phyloP scores from a whole-genome alignment of 2,797 vertebrate genomes.

The Enteromius radiatus region DNA sequence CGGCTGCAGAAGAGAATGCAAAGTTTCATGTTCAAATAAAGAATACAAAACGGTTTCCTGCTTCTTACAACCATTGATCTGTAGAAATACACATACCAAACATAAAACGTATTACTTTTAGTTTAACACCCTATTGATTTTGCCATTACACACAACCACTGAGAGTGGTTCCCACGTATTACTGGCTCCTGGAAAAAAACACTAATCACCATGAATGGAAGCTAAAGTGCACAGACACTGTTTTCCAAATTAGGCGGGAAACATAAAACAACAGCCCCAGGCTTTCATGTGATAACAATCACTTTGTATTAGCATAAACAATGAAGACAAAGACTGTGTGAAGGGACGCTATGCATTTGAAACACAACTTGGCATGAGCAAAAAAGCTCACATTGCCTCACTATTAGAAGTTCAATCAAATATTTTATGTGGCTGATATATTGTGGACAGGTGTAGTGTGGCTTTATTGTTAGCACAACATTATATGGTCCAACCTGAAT shows the following conservation, averaged over 20 bases:
- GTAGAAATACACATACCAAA: slow-evolving; percentile 40
- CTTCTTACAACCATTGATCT: slow-evolving; percentile 23
- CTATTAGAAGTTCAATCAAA: slow-evolving; percentile 35
- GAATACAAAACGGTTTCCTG: slow-evolving; percentile 33
- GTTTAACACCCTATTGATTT: slow-evolving; percentile 54
- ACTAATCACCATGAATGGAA: slow-evolving; percentile 69
- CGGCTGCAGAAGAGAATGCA: slow-evolving; percentile 60
- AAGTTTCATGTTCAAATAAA: slow-evolving; percentile 39
- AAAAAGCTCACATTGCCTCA: slow-evolving; percentile 30
- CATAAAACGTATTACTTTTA: slow-evolving; percentile 35
- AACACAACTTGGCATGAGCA: slow-evolving; percentile 10
- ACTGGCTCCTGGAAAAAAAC: slow-evolving; percentile 63
- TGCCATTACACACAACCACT: slow-evolving; percentile 49
- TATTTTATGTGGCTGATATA: slow-evolving; percentile 66
- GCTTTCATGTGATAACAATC: slow-evolving; percentile 63
- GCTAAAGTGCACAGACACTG: slow-evolving; percentile 55
- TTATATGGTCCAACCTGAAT: slow-evolving; percentile 34
- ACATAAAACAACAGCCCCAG: slow-evolving; percentile 63
- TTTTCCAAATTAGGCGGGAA: slow-evolving; percentile 67
- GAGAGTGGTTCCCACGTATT: slow-evolving; percentile 63
- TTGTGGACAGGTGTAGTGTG: slow-evolving; percentile 72
- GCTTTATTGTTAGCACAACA: slow-evolving; percentile 35
- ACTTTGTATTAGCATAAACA: slow-evolving; percentile 62
- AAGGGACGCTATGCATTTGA: slow-evolving; percentile 10
- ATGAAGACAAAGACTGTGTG: slow-evolving; percentile 47